Base-by-base conservation (phyloP, 2,797 vertebrate species). In the Morelia viridis region DNA sequence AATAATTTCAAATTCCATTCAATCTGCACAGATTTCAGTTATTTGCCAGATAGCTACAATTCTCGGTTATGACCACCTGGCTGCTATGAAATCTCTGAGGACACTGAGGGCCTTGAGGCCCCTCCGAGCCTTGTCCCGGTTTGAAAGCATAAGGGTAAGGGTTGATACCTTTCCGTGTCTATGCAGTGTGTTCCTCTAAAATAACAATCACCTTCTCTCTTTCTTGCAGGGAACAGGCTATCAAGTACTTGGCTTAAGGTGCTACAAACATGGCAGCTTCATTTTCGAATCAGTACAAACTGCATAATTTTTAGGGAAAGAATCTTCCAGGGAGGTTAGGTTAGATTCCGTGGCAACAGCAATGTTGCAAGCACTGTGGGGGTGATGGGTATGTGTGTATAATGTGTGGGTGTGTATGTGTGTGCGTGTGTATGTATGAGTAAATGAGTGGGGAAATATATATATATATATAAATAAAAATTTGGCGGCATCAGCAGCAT, bases 131-230 rank as follows among this genome's bases (percentile, higher is more conserved):
- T 96, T 97, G 87, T 98, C 97, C 97, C 97, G 97, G 95, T 98
- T 98, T 97, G 97, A 98, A 97, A 98, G 98, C 95, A 98, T 98
- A 98, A 98, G 98, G 98, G 98, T 98, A 98, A 98, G 98, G 92
- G 94, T 68, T 94, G 92, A 85, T 41, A 89, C 89, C 68, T 94
- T 92, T 94, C n/a, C 53, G 15, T 93, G 76, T 87, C 41, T 94
- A 89, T 92, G 62, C 91, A 92, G 91, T 57, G n/a, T 88, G 9
- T 80, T 58, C 31, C 80, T 26, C 46, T 90, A 93, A 57, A 93
- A 83, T 0, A 0, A 0, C 26, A 13, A 91, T 26, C 35, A 64
- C 65, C 65, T 28, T 90, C 85, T 90, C 8, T 31, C 85, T 91
- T 5, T 35, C 85, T 91, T 83, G 76, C 95, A 95, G 95, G 94